These are phyloP conservation scores for Melanchra persicariae DNA, from an alignment of 2,888 invertebrate species.

Conservation along the genomic window DNA sequence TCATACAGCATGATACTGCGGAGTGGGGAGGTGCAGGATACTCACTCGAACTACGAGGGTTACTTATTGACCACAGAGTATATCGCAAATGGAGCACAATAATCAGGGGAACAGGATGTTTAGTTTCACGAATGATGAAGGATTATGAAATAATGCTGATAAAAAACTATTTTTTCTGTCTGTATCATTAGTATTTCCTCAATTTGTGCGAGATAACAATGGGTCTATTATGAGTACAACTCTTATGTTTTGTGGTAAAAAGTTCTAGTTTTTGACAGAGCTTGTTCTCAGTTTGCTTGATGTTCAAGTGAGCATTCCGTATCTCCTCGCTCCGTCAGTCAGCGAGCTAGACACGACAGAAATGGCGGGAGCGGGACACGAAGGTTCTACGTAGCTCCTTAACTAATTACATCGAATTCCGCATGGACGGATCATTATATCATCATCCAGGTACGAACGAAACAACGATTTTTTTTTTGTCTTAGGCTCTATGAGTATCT, in stretches of 20 bases:
- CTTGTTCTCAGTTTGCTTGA: background rate
- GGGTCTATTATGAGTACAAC: too few relatives aligned
- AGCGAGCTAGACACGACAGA: conserved; percentile 61
- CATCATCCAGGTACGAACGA: conserved; percentile 85
- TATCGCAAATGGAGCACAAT: background rate
- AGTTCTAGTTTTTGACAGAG: background rate
- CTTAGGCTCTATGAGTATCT: conserved; percentile 1
- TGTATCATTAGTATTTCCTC: background rate
- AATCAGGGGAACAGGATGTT: background rate
- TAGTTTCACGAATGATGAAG: background rate
- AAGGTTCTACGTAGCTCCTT: conserved; percentile 80
- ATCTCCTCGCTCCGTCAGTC: conserved; percentile 2
- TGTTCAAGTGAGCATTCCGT: conserved; percentile 11
- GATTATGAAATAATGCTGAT: too few relatives aligned
- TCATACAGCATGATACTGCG: conserved; percentile 46
- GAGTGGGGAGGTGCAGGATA: conserved; percentile 9
- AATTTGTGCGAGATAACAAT: background rate
- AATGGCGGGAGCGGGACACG: conserved; percentile 57
- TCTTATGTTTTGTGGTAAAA: too few relatives aligned
- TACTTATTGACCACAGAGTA: background rate
- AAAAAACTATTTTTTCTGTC: background rate
- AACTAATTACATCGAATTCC: conserved; percentile 83
- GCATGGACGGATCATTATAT: conserved; percentile 86
- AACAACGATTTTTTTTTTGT: conserved; percentile 69
- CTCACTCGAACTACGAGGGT: background rate